A percentile compares a stretch with the other conserved stretches of the same genome.
Evolutionary conservation across 2,113 vertebrate species (phyloP).

Genomic region (Phoenicopterus ruber): DNA sequence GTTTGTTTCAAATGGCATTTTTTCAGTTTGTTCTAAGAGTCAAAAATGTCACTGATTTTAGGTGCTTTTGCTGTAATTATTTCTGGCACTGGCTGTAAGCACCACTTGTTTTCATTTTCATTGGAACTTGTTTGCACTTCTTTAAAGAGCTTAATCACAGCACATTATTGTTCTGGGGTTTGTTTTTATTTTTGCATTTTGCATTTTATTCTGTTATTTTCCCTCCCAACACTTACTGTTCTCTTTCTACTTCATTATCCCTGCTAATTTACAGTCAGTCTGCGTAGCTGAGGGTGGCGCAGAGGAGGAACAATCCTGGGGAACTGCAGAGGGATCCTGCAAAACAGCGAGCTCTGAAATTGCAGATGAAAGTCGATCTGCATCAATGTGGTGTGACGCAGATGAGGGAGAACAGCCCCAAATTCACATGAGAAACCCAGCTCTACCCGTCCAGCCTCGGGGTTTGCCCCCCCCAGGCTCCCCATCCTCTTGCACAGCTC

Average conservation of each 20-base stretch:
- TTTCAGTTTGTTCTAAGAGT: not conserved
- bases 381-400: rapidly evolving
- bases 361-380: not conserved
- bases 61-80: not conserved
- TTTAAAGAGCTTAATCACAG: not conserved
- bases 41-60: not conserved
- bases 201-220: not conserved
- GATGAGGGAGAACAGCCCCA: not conserved
- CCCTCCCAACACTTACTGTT: not conserved
- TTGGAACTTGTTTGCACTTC: not conserved
- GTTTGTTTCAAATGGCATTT: not conserved
- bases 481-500: too few relatives aligned
- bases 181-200: not conserved
- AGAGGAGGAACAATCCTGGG: not conserved
- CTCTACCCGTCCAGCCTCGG: rapidly evolving
- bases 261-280: not conserved
- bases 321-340: not conserved
- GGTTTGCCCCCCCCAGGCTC: not conserved
- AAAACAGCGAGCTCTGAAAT: not conserved
- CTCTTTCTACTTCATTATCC: not conserved
- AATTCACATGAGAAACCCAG: rapidly evolving
- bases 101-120: not conserved
- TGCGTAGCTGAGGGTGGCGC: not conserved
- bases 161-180: not conserved
- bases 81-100: not conserved